Conservation (phyloP, 2,797 vertebrate species). For the Lutjanus campechanus region DNA sequence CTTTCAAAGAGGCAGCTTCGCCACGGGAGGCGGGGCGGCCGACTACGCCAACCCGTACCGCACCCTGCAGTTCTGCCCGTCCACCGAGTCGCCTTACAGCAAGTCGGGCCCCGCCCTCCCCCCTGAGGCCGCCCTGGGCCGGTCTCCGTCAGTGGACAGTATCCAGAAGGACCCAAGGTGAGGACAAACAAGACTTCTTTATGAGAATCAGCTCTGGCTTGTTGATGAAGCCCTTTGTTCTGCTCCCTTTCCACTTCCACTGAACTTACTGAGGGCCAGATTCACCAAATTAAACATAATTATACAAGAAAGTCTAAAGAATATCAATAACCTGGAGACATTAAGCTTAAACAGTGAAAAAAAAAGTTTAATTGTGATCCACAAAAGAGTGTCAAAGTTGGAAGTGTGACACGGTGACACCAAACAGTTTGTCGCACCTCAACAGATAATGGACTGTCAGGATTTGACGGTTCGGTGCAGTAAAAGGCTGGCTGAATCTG, state of each 20-base stretch:
- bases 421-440: conserved; percentile 36
- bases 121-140: conserved; percentile 94
- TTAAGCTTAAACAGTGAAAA: conserved; percentile 6
- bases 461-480: conserved; percentile 39
- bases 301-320: not conserved
- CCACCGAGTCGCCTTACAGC: conserved; percentile 98
- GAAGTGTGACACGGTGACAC: conserved; percentile 29
- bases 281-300: conserved; percentile 59
- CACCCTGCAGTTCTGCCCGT: conserved; percentile 98
- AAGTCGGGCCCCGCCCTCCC: conserved; percentile 97
- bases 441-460: conserved; percentile 47
- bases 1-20: conserved; percentile 96
- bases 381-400: conserved; percentile 22
- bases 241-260: conserved; percentile 68
- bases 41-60: conserved; percentile 97
- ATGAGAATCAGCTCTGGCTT: conserved; percentile 49
- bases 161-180: conserved; percentile 99
- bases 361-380: conserved; percentile 15
- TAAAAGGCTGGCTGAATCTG: conserved; percentile 76
- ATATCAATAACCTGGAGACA: not conserved
- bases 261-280: conserved; percentile 81
- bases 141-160: conserved; percentile 99
- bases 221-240: conserved; percentile 61
- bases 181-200: conserved; percentile 63
- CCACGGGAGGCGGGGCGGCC: conserved; percentile 87